phyloP scores from a whole-genome alignment of 2,888 invertebrate genomes.

The Nemapogon koenigi region DNA sequence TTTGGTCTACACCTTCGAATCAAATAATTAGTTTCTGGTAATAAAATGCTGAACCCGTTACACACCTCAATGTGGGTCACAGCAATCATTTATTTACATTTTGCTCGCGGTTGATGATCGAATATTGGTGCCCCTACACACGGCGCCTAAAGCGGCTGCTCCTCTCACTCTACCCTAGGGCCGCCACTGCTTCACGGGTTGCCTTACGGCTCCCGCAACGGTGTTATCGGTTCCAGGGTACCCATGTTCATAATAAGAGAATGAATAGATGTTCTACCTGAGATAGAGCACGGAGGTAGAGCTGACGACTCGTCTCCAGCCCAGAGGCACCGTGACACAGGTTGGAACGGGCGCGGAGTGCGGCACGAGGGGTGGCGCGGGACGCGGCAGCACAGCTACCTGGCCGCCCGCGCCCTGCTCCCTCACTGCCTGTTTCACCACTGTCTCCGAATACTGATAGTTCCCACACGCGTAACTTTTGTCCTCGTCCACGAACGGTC shows the following conservation, averaged over 20 bases:
- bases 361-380: not conserved
- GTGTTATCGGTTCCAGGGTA: too few relatives aligned
- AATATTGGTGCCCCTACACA: too few relatives aligned
- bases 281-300: constrained; percentile 48
- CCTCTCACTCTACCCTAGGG: too few relatives aligned
- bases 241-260: not conserved
- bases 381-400: constrained; percentile 30
- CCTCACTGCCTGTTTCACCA: constrained; percentile 57
- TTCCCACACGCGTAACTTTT: constrained; percentile 44
- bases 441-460: constrained; percentile 61
- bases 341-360: not conserved
- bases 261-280: constrained; percentile 31
- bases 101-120: too few relatives aligned
- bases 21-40: too few relatives aligned
- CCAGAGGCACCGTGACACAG: constrained; percentile 44
- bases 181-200: too few relatives aligned
- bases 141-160: too few relatives aligned
- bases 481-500: constrained; percentile 27
- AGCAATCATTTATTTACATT: too few relatives aligned
- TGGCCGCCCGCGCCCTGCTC: constrained; percentile 57
- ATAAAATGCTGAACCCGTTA: too few relatives aligned
- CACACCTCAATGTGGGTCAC: too few relatives aligned
- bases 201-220: too few relatives aligned
- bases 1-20: too few relatives aligned
- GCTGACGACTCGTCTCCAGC: constrained; percentile 55